A percentile compares a stretch with the other conserved stretches of the same genome.
phyloP scores from a whole-genome alignment of 2,113 vertebrate genomes.

The Zosterops pallidus region DNA sequence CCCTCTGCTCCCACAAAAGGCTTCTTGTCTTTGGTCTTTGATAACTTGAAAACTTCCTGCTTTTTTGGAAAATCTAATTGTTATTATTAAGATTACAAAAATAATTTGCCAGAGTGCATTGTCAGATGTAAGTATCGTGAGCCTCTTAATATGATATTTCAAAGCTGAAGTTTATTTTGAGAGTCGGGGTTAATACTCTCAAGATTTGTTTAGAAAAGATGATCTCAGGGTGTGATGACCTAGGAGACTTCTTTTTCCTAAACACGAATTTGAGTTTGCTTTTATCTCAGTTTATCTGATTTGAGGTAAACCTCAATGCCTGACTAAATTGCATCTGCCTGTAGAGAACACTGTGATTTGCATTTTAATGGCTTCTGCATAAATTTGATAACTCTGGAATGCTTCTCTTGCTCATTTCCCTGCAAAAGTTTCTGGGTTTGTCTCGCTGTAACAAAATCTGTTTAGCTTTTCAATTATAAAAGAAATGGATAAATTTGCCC shows the following conservation, averaged over 20 bases:
- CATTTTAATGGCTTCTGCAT: not conserved
- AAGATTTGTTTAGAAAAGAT: not conserved
- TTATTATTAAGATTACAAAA: not conserved
- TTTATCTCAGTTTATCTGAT: conserved; percentile 1
- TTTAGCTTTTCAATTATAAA: not conserved
- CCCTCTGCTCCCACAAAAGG: not conserved
- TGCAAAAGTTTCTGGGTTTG: not conserved
- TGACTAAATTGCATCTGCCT: not conserved
- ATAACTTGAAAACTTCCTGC: not conserved
- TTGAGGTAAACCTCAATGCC: not conserved
- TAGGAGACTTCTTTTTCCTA: not conserved
- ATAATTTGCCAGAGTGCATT: not conserved
- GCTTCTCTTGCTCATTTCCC: not conserved
- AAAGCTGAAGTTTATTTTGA: not conserved
- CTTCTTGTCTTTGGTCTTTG: not conserved
- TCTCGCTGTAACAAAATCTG: not conserved
- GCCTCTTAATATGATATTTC: not conserved
- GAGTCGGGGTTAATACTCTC: not conserved
- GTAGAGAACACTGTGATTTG: not conserved
- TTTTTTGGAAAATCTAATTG: not conserved
- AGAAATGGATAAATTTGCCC: not conserved
- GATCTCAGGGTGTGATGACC: not conserved
- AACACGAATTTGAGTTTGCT: not conserved
- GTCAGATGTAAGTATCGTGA: not conserved
- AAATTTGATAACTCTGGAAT: not conserved